Evolutionary conservation across 2,113 vertebrate species (phyloP), one percentile per base, ranked within the genome.

Genomic region (Sapayoa aenigma): DNA sequence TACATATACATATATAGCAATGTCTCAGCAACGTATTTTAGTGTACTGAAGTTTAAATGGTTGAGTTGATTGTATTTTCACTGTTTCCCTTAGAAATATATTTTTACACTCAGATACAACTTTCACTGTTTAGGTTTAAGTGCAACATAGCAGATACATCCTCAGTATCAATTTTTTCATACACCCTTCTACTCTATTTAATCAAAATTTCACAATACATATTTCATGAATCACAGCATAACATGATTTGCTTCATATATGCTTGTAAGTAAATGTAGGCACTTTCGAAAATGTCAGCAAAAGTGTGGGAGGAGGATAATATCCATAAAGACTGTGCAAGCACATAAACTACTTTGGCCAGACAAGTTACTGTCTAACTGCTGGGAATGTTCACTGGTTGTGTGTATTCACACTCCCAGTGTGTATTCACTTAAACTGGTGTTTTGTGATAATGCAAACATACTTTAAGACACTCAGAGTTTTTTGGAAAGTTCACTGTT

Each of bases 261-360:
- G 80, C 65, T 56, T 81, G 35, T 46, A 90, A 83, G 37, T 62
- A 80, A 80, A 74, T 13, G 65, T 25, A 56, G 88, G 37, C 65
- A 53, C 58, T 89, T 87, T 10, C 49, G 67, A 69, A 58, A 84
- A 78, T 60, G 49, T 85, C 60, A 88, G 72, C 59, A 5, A 4
- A 94, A 86, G 56, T 46, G 82, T 53, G 52, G 78, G 75, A 91
- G 65, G 52, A 88, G 47, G 41, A 28, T 16, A 88, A 90, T 20
- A 58, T 59, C 84, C 79, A 19, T 9, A 17, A 82, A 72, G 47
- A 41, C 59, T 56, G 19, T 63, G 74, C 31, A 88, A 69, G n/a
- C 41, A 84, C 65, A 49, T 24, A 74, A 78, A 77, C 74, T 72
- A 81, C 66, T 94, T 59, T 52, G 52, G 62, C 44, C 84, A 76